A percentile compares a stretch with the other conserved stretches of the same genome.
These are phyloP conservation scores for Blastobasis lacticolella DNA, from an alignment of 2,888 invertebrate genomes.

Conservation along the genomic window DNA sequence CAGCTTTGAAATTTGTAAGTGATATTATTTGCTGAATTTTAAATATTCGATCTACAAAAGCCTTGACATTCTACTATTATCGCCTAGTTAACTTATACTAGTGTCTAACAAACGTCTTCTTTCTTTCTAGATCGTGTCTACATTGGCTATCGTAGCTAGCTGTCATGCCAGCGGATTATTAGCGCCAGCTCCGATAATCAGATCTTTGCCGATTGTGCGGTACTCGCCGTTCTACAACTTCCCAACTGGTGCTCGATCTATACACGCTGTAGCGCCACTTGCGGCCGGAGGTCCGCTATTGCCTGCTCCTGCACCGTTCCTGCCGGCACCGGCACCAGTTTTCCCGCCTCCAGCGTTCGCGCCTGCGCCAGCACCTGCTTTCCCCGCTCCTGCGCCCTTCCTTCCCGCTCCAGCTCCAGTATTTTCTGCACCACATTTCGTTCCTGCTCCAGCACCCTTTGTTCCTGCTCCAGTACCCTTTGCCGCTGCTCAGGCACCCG, in stretches of 20 bases:
- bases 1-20: conserved; percentile 58
- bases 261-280: conserved; percentile 52
- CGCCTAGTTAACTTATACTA: neutral
- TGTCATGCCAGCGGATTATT: conserved; percentile 57
- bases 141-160: conserved; percentile 51
- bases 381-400: neutral
- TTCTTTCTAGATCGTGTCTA: conserved; percentile 42
- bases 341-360: conserved; percentile 4
- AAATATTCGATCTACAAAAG: neutral
- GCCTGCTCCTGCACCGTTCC: conserved; percentile 12
- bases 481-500: conserved; percentile 5
- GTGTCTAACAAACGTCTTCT: neutral
- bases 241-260: conserved; percentile 51
- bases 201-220: conserved; percentile 52
- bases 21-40: neutral
- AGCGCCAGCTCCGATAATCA: conserved; percentile 35
- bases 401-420: neutral
- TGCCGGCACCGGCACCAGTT: conserved; percentile 8
- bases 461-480: conserved; percentile 5
- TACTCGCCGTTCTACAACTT: conserved; percentile 67
- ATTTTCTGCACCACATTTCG: neutral
- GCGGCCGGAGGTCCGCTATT: conserved; percentile 25
- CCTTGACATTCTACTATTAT: neutral
- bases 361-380: conserved; percentile 7
- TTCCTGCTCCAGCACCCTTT: conserved; percentile 5